These are phyloP conservation scores for Aphis craccivora DNA, from an alignment of 1,140 invertebrate species.

Conservation along the genomic window DNA sequence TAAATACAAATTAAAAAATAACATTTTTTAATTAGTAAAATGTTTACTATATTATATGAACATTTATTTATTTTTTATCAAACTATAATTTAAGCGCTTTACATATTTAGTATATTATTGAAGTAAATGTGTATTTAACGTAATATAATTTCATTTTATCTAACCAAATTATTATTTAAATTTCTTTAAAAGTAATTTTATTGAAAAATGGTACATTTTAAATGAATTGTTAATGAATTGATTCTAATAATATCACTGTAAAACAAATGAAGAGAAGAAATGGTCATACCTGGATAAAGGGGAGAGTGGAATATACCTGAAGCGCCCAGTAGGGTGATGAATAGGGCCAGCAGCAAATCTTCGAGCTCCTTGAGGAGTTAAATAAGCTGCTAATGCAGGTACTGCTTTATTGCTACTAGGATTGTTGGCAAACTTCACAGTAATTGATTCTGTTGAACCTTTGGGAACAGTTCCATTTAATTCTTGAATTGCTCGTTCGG, in stretches of 20 bases:
- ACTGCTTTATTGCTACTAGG: conserved; percentile 94
- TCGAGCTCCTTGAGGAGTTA: conserved; percentile 83
- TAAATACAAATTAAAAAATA: not conserved
- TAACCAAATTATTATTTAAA: conserved; percentile 46
- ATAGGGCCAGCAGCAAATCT: conserved; percentile 92
- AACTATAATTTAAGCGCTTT: not conserved
- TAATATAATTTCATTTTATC: conserved; percentile 10
- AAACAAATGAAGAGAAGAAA: conserved; percentile 56
- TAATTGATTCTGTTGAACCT: conserved; percentile 95
- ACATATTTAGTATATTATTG: conserved; percentile 4
- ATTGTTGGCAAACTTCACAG: conserved; percentile 99
- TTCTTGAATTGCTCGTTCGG: conserved; percentile 96
- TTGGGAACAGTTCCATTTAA: conserved; percentile 96
- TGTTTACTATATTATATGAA: not conserved
- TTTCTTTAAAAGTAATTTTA: conserved; percentile 11
- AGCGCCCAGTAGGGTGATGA: conserved; percentile 83
- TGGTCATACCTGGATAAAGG: conserved; percentile 58
- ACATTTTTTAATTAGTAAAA: not conserved
- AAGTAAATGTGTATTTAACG: not conserved
- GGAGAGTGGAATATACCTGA: conserved; percentile 77
- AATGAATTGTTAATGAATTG: conserved; percentile 21
- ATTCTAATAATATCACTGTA: conserved; percentile 55
- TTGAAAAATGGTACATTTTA: not conserved
- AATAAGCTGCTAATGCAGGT: conserved; percentile 90
- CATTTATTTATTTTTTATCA: not conserved